Evolutionary conservation across 2,888 invertebrate species (phyloP).

Genomic region (Thecocarcelia acutangulata): DNA sequence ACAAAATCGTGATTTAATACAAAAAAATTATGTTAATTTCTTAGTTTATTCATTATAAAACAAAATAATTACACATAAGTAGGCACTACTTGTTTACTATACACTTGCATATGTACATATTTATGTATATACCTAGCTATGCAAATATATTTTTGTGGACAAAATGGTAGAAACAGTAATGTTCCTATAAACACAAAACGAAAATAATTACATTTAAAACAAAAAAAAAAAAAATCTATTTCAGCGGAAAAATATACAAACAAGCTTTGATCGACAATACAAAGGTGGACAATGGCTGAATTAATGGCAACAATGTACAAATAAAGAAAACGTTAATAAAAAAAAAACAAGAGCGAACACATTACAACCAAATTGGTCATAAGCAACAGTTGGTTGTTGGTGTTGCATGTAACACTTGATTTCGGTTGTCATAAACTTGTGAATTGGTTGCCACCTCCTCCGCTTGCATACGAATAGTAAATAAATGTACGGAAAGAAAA

Average conservation of each 20-base stretch:
- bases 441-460: slow-evolving; percentile 75
- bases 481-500: neutral
- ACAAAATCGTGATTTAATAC: slow-evolving; percentile 38
- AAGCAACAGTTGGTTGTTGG: slow-evolving; percentile 57
- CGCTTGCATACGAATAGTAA: slow-evolving; percentile 1
- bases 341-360: neutral
- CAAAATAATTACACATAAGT: slow-evolving; percentile 5
- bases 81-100: neutral
- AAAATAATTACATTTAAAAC: neutral
- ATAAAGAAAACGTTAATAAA: slow-evolving; percentile 20
- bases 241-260: neutral
- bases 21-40: slow-evolving; percentile 6
- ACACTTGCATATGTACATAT: neutral
- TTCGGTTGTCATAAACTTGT: slow-evolving; percentile 55
- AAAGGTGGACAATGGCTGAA: slow-evolving; percentile 44
- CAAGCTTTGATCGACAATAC: slow-evolving; percentile 8
- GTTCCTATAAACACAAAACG: no score
- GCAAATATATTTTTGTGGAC: no score
- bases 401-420: slow-evolving; percentile 29
- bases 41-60: neutral
- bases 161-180: no score
- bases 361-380: slow-evolving; percentile 5
- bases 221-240: neutral
- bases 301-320: slow-evolving; percentile 42
- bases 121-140: no score